Base-by-base conservation (phyloP, 2,888 invertebrate genomes). In the Syrista parreyssii region DNA sequence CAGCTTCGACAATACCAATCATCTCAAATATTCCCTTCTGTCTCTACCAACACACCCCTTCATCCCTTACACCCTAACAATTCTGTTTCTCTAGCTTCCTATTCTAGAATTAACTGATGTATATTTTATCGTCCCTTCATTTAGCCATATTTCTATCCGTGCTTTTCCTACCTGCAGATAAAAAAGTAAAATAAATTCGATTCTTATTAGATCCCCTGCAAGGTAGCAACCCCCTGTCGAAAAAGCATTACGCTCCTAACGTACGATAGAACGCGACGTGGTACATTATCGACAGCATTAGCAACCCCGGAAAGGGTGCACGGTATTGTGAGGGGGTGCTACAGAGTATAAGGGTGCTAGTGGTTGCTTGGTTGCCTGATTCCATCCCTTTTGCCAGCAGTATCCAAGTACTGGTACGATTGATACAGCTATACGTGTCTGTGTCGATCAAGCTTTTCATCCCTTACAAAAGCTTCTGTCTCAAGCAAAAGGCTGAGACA, bases 21-120 rank as follows among this genome's bases (percentile, higher is more conserved):
- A 75, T 75, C 77, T 79, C 40, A 76, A 76, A 77, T 74, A 76
- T 76, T 74, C 75, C 69, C 79, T 76, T 55, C 68, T 55, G 35
- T 33, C n/a, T 72, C 68, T 33, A 74, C 71, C 68, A 55, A 76
- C 84, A 81, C 83, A 83, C 86, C 84, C 84, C 85, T 86, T 90
- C 90, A 23, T 55, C 55, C 55, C 55, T 1, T 55, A 55, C 55
- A 55, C 55, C 23, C 55, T 23, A 2, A 55, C 55, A 55, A 55
- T 55, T 55, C 23, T 9, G 55, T 55, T 55, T 55, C 55, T 55
- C 55, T 55, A 55, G 23, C 55, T 55, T 15, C 23, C 55, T 23
- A 23, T 55, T 55, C 6, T 55, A 55, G 23, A 55, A 55, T 23
- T 55, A 55, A 55, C 55, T 9, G 55, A 55, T 55, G 55, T 9